Base-by-base conservation (phyloP, 1,140 invertebrate genomes). In the Drosophila equinoxialis region DNA sequence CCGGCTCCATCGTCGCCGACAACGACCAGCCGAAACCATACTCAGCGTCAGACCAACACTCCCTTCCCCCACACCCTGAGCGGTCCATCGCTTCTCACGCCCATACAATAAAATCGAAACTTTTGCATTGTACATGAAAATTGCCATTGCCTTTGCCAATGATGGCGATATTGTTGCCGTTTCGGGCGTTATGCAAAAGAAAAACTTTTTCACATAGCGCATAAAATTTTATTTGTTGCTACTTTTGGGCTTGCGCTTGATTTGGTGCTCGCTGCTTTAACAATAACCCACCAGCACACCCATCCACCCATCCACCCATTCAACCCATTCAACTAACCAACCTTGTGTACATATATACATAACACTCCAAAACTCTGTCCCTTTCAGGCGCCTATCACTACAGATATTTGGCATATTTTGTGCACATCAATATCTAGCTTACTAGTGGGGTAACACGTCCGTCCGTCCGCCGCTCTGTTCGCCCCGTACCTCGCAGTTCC, bases 161-260 rank as follows among this genome's bases (percentile, higher is more conserved):
- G 67, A 61, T 71, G 57, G 55, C 60, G 54, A 67, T 66, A 30
- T 51, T 69, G 69, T 54, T 78, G 61, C 61, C 78, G 63, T 79
- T 75, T 68, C 60, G 67, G 65, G 61, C 79, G 77, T 87, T 87
- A 87, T 87, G 83, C 83, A 80, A 87, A 87, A 77, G 74, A 64
- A 89, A 78, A 87, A 87, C 80, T 89, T 89, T 77, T 87, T 80
- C 71, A 74, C 80, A 72, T 71, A 79, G 83, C 71, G 84, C 84
- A 87, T 87, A 87, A 89, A 89, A 87, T 89, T 89, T 87, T 87
- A 87, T 87, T 89, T 89, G 84, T 89, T 89, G 84, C 84, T 89
- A 89, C 84, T 89, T 89, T 89, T 84, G 80, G 80, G 84, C 84
- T 89, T 84, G 77, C 84, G 80, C 84, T 89, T 89, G 84, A 89